These are phyloP conservation scores for Coracias cyanogaster DNA, from an alignment of 2,797 vertebrate genomes.

Conservation along the genomic window DNA sequence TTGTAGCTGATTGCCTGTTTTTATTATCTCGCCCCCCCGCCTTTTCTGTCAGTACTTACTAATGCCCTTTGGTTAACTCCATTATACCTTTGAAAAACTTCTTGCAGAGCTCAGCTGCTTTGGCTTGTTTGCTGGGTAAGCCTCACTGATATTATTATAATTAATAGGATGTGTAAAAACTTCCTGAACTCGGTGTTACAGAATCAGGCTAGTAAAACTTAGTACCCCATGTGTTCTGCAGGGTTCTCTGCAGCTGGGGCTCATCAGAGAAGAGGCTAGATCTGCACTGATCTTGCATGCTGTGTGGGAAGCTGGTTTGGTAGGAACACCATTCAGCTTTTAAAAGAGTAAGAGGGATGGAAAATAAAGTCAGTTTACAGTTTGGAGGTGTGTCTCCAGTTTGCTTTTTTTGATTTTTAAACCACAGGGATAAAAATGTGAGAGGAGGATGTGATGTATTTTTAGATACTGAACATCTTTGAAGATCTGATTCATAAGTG, in stretches of 20 bases:
- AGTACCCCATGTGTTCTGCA: background rate
- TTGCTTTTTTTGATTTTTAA: background rate
- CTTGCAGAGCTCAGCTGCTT: constrained; percentile 61
- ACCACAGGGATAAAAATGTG: background rate
- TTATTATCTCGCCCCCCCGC: background rate
- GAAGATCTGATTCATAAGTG: background rate
- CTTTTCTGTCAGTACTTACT: constrained; percentile 22
- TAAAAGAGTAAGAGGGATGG: background rate
- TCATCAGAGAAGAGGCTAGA: background rate
- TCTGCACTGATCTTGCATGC: background rate
- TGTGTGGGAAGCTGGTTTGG: background rate
- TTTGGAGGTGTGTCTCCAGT: background rate
- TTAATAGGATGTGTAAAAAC: constrained; percentile 54
- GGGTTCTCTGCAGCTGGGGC: background rate
- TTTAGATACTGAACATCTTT: constrained; percentile 8
- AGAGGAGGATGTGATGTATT: background rate
- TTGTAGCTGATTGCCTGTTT: constrained; percentile 60
- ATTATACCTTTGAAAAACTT: constrained; percentile 66
- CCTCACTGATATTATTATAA: constrained; percentile 56
- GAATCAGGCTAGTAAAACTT: background rate
- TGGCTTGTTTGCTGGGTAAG: constrained; percentile 62
- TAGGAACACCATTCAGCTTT: background rate
- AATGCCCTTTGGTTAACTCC: constrained; percentile 65
- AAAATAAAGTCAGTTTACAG: background rate
- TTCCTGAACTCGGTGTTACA: background rate